Base-by-base conservation (phyloP, 2,113 vertebrate genomes). In the Eulemur rufifrons region DNA sequence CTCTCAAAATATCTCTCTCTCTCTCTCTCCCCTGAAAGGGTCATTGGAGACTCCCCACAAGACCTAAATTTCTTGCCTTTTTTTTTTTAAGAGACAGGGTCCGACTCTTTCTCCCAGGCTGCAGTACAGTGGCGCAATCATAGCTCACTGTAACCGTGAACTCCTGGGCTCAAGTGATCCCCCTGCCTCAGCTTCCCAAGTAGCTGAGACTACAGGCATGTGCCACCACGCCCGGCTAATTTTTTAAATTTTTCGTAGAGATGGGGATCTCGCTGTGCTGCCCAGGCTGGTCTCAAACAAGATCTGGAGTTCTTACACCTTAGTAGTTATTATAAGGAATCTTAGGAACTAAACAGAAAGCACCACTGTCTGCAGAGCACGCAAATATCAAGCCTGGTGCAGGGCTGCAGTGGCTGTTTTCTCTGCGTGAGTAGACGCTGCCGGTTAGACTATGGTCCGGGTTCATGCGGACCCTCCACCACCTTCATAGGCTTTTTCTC, bases 401-500 rank as follows among this genome's bases (percentile, higher is more conserved):
- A 2, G 34, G 14, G 37, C 9, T 1, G 4, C 18, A 6, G 3
- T 21, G 8, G 84, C 37, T 25, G 4, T 29, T 45, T 10, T 21
- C 13, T 13, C 2, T 0, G 0, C 11, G 66, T 4, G 9, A 0
- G 0, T 25, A 20, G 17, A 2, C 1, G 52, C 68, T 25, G 15
- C 14, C n/a, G 52, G 27, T 20, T 29, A 34, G 54, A 45, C n/a
- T 1, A 1, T 1, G 3, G 29, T 2, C 10, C 8, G 3, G 66
- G 45, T 42, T 17, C 21, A 3, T 9, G 18, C 12, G 20, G 13
- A 25, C 18, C 45, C 52, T 71, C 2, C 13, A 1, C 6, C 17
- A 5, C 10, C 0, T 8, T 61, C 61, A 9, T 12, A 6, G 29
- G 25, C 59, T 54, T 69, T n/a, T 42, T 71, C 88, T 89, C 68